Evolutionary conservation across 2,797 vertebrate species (phyloP).

Genomic region (Erethizon dorsatum): DNA sequence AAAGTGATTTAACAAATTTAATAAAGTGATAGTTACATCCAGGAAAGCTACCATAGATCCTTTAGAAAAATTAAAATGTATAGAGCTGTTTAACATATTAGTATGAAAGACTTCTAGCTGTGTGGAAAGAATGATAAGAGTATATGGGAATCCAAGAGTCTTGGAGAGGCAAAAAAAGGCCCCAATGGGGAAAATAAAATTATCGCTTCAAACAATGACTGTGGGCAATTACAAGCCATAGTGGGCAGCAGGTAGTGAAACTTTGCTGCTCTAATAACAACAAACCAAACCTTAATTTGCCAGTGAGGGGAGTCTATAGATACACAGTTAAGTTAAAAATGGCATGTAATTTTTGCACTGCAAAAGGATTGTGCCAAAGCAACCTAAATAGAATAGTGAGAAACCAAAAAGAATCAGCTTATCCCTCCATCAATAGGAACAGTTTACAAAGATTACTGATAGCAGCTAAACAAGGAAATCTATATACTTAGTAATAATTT

Average conservation of each 20-base stretch:
- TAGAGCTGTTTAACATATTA: not conserved
- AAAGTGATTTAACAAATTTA: constrained; percentile 17
- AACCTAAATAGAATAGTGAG: not conserved
- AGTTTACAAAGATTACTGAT: constrained; percentile 25
- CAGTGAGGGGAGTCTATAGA: not conserved
- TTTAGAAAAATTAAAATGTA: constrained; percentile 47
- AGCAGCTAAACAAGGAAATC: constrained; percentile 27
- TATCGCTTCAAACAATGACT: not conserved
- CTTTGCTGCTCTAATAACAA: not conserved
- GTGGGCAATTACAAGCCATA: constrained; percentile 35
- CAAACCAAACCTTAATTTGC: constrained; percentile 9
- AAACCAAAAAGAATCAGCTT: constrained; percentile 25
- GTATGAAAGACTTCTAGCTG: not conserved
- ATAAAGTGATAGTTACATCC: not conserved
- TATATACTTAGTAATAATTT: constrained; percentile 6
- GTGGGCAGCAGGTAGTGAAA: not conserved
- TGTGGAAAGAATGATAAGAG: constrained; percentile 12
- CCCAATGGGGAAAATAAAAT: constrained; percentile 43
- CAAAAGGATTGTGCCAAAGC: not conserved
- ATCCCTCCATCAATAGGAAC: not conserved
- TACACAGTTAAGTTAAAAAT: not conserved
- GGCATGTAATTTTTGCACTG: constrained; percentile 8
- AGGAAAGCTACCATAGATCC: not conserved
- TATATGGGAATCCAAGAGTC: not conserved
- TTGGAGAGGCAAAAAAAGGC: not conserved